These are phyloP conservation scores for Teleopsis dalmanni DNA, from an alignment of 1,140 invertebrate genomes.

Conservation along the genomic window DNA sequence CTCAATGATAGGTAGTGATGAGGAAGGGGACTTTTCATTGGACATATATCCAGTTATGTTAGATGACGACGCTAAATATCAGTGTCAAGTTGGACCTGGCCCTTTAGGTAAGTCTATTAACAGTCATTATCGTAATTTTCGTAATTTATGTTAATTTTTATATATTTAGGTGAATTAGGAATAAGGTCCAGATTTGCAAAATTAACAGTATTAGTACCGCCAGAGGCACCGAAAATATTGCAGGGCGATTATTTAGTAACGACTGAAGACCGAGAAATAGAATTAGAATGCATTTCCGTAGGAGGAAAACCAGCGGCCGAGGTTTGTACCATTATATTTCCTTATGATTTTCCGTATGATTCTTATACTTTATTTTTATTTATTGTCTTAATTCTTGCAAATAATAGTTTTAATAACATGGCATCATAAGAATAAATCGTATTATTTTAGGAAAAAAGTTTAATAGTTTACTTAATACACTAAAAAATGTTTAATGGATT, in stretches of 20 bases:
- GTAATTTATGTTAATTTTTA: too few species aligned
- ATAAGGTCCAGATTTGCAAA: conserved; percentile 75
- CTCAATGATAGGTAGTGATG: conserved; percentile 86
- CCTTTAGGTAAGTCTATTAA: too few species aligned
- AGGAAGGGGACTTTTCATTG: conserved; percentile 76
- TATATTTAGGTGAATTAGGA: conserved; percentile 53
- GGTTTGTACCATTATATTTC: conserved; percentile 47
- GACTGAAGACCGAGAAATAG: conserved; percentile 79
- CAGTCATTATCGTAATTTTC: background rate
- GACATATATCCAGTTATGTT: conserved; percentile 81
- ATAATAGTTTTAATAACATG: too few species aligned
- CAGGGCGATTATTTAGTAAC: conserved; percentile 75
- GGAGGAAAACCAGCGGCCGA: conserved; percentile 88
- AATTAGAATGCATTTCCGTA: conserved; percentile 80
- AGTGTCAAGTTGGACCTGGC: conserved; percentile 71
- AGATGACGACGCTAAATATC: conserved; percentile 84
- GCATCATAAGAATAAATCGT: too few species aligned
- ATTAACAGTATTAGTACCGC: conserved; percentile 80
- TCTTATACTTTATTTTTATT: too few species aligned
- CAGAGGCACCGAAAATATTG: conserved; percentile 77
- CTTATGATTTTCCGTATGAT: background rate
- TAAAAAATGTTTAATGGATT: too few species aligned
- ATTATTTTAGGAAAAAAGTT: too few species aligned
- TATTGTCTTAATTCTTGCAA: too few species aligned
- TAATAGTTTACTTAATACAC: too few species aligned